A percentile compares a stretch with the other conserved stretches of the same genome.
Evolutionary conservation across 1,140 invertebrate species (phyloP).

Genomic region (Formica exsecta): DNA sequence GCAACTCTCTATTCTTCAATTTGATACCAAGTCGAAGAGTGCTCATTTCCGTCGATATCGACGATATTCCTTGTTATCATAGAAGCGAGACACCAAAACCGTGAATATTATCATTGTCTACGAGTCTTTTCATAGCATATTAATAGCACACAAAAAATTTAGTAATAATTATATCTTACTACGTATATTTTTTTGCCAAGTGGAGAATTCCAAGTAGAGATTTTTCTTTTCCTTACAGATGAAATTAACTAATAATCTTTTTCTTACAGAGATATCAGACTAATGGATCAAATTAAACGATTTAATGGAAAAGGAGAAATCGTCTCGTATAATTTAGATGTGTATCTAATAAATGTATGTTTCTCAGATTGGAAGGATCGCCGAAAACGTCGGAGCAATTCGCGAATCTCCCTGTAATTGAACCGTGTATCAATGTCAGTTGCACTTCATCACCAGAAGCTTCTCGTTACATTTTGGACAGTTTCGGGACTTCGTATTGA

Average conservation of each 20-base stretch:
- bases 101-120: not conserved
- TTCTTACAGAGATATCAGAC: not conserved
- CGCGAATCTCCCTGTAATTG: constrained; percentile 38
- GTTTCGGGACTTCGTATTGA: constrained; percentile 14
- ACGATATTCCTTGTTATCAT: not conserved
- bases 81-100: not conserved
- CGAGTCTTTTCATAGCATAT: not conserved
- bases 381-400: constrained; percentile 43
- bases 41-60: not conserved
- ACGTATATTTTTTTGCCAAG: not conserved
- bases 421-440: constrained; percentile 52
- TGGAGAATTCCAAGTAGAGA: not conserved
- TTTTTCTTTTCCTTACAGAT: not conserved
- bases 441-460: constrained; percentile 39
- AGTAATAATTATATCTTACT: not conserved
- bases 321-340: not conserved
- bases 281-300: not conserved
- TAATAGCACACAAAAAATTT: not conserved
- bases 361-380: not conserved
- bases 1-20: constrained; percentile 40
- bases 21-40: constrained; percentile 13
- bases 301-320: constrained; percentile 14
- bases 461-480: constrained; percentile 20
- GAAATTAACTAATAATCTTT: no score
- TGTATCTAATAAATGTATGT: constrained; percentile 1